These are phyloP conservation scores for Trichopoda pennipes DNA, from an alignment of 2,888 invertebrate genomes.

Conservation along the genomic window DNA sequence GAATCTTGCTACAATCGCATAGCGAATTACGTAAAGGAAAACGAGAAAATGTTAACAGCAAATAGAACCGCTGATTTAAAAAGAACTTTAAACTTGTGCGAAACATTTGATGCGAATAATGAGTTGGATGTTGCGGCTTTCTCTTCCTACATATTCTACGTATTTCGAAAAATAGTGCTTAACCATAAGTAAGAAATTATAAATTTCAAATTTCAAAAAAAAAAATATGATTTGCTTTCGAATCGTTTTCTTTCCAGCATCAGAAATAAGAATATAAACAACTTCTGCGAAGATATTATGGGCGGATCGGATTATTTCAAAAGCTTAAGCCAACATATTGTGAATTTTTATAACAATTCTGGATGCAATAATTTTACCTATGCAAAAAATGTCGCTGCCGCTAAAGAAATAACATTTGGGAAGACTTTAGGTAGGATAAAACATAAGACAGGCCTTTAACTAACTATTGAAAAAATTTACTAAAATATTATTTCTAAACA, in stretches of 20 bases:
- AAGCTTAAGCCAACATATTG: slow-evolving; percentile 73
- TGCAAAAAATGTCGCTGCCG: slow-evolving; percentile 18
- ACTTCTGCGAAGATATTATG: slow-evolving; percentile 74
- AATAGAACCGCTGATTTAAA: slow-evolving; percentile 75
- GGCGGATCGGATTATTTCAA: slow-evolving; percentile 73
- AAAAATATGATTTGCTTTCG: too few species aligned
- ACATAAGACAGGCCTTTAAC: too few species aligned
- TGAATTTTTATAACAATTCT: slow-evolving; percentile 65
- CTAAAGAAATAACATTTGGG: too few species aligned
- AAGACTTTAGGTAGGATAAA: too few species aligned
- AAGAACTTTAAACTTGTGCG: slow-evolving; percentile 76
- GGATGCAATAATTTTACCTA: slow-evolving; percentile 76
- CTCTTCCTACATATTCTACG: slow-evolving; percentile 77
- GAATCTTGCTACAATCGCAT: too few species aligned
- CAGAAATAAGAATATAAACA: slow-evolving; percentile 76
- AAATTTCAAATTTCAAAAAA: neutral
- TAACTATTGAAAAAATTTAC: too few species aligned
- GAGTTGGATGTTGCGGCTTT: slow-evolving; percentile 57
- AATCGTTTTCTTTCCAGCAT: neutral
- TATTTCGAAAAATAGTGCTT: slow-evolving; percentile 78
- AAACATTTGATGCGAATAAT: too few species aligned
- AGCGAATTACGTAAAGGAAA: slow-evolving; percentile 75
- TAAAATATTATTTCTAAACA: too few species aligned
- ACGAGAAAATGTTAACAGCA: slow-evolving; percentile 75
- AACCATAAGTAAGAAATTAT: slow-evolving; percentile 73